Evolutionary conservation across 2,797 vertebrate genomes (phyloP), one percentile per base, ranked within the genome.

Genomic region (Lindbergichthys nudifrons): DNA sequence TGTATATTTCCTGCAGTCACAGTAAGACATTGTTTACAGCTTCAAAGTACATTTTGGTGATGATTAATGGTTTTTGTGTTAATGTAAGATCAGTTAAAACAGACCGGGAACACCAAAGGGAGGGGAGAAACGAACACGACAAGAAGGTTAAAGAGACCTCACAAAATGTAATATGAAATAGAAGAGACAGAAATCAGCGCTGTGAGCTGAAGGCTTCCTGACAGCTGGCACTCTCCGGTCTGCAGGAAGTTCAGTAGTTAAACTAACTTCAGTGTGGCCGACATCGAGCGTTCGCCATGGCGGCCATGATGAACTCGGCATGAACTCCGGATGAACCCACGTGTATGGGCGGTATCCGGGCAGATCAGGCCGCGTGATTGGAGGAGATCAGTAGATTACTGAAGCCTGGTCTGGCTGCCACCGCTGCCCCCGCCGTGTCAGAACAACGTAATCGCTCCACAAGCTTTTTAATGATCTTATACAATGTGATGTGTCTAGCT

Each of bases 271-370:
- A 2, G 12, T 4, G 45, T 21, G 53, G 75, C 41, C 59, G 47
- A 64, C 79, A 45, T 42, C 0, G 58, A 10, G 67, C 58, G 72
- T 14, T 73, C 32, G n/a, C 59, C 72, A 2, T 2, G 60, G 79
- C 83, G 14, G 73, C 90, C 89, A 92, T 91, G 62, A 67, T 94
- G 92, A 94, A 92, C 94, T 94, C 70, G 52, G 4, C 5, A n/a
- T 93, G 93, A 94, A 92, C 94, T 93, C 75, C 47, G 3, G 10
- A 23, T 93, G 92, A 94, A 92, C 93, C 47, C 48, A 50, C 51
- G 10, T 74, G 87, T 86, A 85, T 89, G 82, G 88, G 88, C 89
- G 85, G 75, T 89, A 92, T 88, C 82, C 42, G 60, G 72, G 84
- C 76, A 81, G 77, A 85, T 78, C 63, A 0, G 42, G 72, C 62